Percentiles rank a stretch among this genome's conserved stretches.
phyloP scores from a whole-genome alignment of 2,888 invertebrate species.

The Pilophorus perplexus region DNA sequence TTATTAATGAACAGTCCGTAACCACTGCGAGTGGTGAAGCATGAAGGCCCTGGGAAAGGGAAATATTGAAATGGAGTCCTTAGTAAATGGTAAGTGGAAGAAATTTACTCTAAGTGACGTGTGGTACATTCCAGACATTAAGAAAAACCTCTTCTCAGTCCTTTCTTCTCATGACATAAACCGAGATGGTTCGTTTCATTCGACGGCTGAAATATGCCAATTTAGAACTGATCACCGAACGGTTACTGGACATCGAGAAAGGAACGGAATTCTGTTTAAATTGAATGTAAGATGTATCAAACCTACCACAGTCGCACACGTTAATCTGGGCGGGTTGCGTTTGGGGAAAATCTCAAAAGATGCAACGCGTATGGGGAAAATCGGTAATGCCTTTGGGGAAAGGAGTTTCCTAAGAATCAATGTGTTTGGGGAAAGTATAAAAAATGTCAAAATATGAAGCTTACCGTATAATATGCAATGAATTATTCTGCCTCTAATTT shows the following conservation, averaged over 20 bases:
- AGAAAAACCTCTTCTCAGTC: conserved; percentile 4
- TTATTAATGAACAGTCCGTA: not conserved
- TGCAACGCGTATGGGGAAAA: too few species aligned
- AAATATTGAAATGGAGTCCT: not conserved
- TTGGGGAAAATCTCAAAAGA: too few species aligned
- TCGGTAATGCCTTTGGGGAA: not conserved
- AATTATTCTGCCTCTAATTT: conserved; percentile 16
- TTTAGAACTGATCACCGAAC: not conserved
- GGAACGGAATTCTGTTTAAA: not conserved
- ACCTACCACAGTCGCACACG: not conserved
- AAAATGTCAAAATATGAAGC: not conserved
- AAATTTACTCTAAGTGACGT: not conserved
- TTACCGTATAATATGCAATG: conserved; percentile 7
- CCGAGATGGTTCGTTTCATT: conserved; percentile 5
- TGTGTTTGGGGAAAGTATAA: too few species aligned
- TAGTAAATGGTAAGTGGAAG: not conserved
- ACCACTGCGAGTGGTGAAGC: conserved; percentile 3
- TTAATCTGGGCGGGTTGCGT: too few species aligned
- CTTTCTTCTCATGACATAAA: conserved; percentile 7
- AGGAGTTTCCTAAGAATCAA: not conserved
- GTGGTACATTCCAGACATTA: conserved; percentile 11
- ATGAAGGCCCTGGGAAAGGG: conserved; percentile 15
- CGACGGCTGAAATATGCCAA: not conserved
- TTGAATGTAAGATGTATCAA: not conserved
- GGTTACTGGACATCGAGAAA: not conserved